Base-by-base conservation (phyloP, 2,888 invertebrate genomes). In the Xestobium rufovillosum region DNA sequence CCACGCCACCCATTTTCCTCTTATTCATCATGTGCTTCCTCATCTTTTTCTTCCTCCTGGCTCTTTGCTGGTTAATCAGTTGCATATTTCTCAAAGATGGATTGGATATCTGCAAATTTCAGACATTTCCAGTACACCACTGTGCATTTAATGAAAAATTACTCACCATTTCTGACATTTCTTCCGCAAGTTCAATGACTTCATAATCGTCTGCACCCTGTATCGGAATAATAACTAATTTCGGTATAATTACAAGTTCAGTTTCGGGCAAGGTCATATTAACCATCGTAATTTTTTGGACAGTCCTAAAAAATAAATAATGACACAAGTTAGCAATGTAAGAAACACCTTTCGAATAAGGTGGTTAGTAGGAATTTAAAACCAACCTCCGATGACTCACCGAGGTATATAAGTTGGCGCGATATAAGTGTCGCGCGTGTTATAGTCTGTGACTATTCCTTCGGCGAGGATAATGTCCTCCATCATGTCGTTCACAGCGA, bases 381-480 rank as follows among this genome's bases (percentile, higher is more conserved):
- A 15, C 2, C n/a, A 4, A 13, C 14, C 29, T 50, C 68, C n/a
- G n/a, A n/a, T n/a, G n/a, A n/a, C n/a, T n/a, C n/a, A n/a, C 70
- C 70, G 68, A 0, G 76, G 75, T 47, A 77, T 69, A 40, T 74
- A 72, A 32, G 68, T 63, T 0, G 76, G 78, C 0, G 75, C 76
- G 30, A 65, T 64, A 46, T 71, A 76, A 10, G 68, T 55, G 34
- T 73, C 72, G 16, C 67, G 63, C 0, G 73, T 72, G 3, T 68
- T 65, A 47, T 67, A 61, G 38, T 76, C 74, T 41, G 68, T 68
- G 10, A 71, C 73, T 13, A 69, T 50, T 0, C 77, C 77, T 39
- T 75, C 73, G 9, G 76, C 52, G 2, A 76, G 53, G 2, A 76
- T 61, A 10, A 76, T 69, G 42, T 76, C 75, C 46, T 71, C 70